Evolutionary conservation across 2,113 vertebrate genomes (phyloP).

Genomic region (Charadrius vociferus): DNA sequence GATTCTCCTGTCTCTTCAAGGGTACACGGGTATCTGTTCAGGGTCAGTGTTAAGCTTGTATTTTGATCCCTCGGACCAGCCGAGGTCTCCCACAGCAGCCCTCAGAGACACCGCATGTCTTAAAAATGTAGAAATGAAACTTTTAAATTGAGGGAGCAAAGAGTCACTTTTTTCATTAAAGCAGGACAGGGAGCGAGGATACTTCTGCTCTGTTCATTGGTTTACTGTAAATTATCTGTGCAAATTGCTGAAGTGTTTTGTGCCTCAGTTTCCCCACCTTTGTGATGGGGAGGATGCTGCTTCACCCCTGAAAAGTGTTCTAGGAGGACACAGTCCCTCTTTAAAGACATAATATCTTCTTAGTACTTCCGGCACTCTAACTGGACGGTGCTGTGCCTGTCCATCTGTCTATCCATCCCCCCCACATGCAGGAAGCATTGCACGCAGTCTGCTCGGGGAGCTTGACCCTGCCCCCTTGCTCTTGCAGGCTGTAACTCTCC

Average conservation of each 20-base stretch:
- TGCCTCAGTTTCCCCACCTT: not conserved
- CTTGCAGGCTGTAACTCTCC: not conserved
- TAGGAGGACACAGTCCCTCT: not conserved
- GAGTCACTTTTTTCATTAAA: not conserved
- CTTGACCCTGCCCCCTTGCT: not conserved
- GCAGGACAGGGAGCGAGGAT: not conserved
- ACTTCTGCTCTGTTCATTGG: not conserved
- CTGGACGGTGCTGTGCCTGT: not conserved
- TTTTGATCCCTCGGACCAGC: too few species aligned
- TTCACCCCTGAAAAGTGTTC: not conserved
- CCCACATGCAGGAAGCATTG: not conserved
- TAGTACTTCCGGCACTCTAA: not conserved
- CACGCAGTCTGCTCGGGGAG: accelerated
- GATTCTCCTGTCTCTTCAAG: too few species aligned
- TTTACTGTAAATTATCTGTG: not conserved
- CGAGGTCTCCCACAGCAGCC: too few species aligned
- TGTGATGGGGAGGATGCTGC: not conserved
- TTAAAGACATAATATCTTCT: not conserved
- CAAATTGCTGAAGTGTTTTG: not conserved
- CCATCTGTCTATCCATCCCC: not conserved
- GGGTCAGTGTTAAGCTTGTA: too few species aligned
- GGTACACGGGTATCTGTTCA: too few species aligned
- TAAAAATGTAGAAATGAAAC: not conserved
- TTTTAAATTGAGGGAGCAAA: not conserved
- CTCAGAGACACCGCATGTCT: not conserved